Base-by-base conservation (phyloP, 2,113 vertebrate species). In the Lampris incognitus region DNA sequence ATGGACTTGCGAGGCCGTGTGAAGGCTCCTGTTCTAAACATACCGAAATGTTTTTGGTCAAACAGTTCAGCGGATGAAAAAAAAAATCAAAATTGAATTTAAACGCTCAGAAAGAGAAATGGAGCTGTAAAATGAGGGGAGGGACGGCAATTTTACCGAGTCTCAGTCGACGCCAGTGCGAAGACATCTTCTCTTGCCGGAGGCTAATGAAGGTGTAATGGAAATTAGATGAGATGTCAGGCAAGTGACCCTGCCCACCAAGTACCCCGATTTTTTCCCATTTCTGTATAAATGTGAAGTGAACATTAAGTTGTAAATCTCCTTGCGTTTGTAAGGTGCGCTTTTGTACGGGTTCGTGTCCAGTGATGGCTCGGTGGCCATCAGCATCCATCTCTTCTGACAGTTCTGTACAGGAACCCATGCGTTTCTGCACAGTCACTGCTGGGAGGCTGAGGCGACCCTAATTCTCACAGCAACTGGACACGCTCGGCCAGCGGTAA, bases 21-120 rank as follows among this genome's bases (percentile, higher is more conserved):
- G 55, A 46, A 7, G 44, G 56, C 42, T 52, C 72, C n/a, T 69
- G 24, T 60, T 55, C 48, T 72, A 58, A 72, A 69, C 62, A 66
- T 64, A 48, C 24, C n/a, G 50, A 46, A 69, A 10, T 36, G 46
- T 68, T 64, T 49, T 41, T 24, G 24, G 36, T 69, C 63, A 72
- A 72, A 81, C 57, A 63, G 63, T 74, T 9, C 50, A 42, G 39
- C 50, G 41, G 8, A 54, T 54, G n/a, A 51, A 24, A 24, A 24
- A 24, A 24, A 24, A 66, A 24, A 3, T 4, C n/a, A 7, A 48
- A 2, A 3, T 2, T 4, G 4, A 46, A 46, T 46, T 10, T n/a
- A 69, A 54, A n/a, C 10, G n/a, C 51, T 4, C 10, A 54, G 51
- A n/a, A 13, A 54, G 3, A 54, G 13, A 54, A 68, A 39, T 1